Evolutionary conservation across 2,888 invertebrate species (phyloP).

Genomic region (Hipparchia sbordonii): DNA sequence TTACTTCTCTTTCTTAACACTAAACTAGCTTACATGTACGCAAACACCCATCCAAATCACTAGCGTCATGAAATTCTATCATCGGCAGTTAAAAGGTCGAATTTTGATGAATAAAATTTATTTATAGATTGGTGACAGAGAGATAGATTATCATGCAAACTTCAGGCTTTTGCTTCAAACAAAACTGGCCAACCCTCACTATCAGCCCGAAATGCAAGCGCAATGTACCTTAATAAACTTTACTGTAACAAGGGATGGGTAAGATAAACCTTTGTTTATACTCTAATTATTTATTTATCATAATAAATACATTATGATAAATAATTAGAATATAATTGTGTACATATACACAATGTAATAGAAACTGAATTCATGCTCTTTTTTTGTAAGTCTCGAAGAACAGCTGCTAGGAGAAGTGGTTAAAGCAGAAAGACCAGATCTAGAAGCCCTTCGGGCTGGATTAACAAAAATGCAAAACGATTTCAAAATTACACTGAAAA

Average conservation of each 20-base stretch:
- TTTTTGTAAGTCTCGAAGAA: conserved; percentile 88
- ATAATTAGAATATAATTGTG: too few relatives aligned
- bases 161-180: conserved; percentile 95
- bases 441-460: conserved; percentile 91
- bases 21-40: too few relatives aligned
- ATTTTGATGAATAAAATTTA: background rate
- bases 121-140: conserved; percentile 95
- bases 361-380: background rate
- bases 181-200: conserved; percentile 97
- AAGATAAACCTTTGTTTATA: conserved; percentile 34
- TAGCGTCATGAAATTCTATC: too few relatives aligned
- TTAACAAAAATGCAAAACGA: conserved; percentile 96
- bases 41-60: too few relatives aligned
- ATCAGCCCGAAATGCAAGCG: conserved; percentile 98
- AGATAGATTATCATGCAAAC: conserved; percentile 92
- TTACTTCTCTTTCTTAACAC: too few relatives aligned
- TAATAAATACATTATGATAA: too few relatives aligned
- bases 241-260: conserved; percentile 95
- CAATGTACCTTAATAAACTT: conserved; percentile 98
- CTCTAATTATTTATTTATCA: background rate
- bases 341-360: background rate
- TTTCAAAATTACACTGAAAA: conserved; percentile 95
- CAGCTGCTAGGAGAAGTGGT: conserved; percentile 97
- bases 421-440: conserved; percentile 95
- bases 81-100: background rate